Conservation (phyloP, 2,113 vertebrate species). For the Lophura nycthemera region DNA sequence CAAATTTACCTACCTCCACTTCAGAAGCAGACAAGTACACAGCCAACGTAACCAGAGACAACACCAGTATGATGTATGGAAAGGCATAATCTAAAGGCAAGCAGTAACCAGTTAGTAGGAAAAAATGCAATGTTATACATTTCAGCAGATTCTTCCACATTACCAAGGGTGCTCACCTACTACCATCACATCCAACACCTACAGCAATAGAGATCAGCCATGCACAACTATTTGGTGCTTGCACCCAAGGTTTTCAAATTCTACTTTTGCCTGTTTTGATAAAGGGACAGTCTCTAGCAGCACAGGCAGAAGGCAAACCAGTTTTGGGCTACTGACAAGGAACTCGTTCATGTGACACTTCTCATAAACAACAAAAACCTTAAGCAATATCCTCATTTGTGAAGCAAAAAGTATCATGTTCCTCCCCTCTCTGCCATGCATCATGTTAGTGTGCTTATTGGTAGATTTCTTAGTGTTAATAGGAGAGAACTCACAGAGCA, state of each 20-base stretch:
- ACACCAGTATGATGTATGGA: constrained; percentile 94
- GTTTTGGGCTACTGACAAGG: rapidly evolving
- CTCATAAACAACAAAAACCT: neutral
- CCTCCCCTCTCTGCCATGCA: neutral
- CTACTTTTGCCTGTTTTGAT: neutral
- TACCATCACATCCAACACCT: rapidly evolving
- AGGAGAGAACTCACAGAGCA: constrained; percentile 89
- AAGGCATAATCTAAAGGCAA: constrained; percentile 92
- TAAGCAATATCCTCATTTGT: neutral
- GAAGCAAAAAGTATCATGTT: neutral
- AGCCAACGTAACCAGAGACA: constrained; percentile 93
- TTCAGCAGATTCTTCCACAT: neutral
- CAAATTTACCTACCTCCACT: constrained; percentile 87
- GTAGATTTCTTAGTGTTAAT: neutral
- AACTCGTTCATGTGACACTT: neutral
- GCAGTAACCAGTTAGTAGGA: neutral
- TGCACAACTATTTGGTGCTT: neutral
- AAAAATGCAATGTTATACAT: rapidly evolving
- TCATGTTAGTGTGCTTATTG: neutral
- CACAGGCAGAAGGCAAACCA: neutral
- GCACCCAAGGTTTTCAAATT: rapidly evolving
- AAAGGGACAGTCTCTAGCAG: neutral
- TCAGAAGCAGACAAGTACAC: constrained; percentile 98
- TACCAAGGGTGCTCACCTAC: neutral
- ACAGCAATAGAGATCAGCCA: neutral